A percentile compares a stretch with the other conserved stretches of the same genome.
Conservation (phyloP, 1,140 invertebrate species). For the Calephelis virginiensis region DNA sequence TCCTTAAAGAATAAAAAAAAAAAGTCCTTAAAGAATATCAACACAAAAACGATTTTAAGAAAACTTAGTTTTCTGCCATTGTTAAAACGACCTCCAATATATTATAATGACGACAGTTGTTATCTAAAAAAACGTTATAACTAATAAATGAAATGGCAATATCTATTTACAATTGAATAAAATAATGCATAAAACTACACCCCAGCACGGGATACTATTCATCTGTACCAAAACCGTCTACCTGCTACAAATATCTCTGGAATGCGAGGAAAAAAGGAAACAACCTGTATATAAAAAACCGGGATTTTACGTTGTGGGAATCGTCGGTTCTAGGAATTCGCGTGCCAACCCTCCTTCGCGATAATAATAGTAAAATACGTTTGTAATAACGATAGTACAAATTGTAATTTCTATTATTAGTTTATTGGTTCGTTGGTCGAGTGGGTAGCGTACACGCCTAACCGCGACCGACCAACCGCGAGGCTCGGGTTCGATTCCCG, state of each 20-base stretch:
- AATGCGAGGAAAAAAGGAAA: conserved; percentile 52
- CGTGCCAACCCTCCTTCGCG: conserved; percentile 54
- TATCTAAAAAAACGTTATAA: not conserved
- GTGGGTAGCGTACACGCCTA: not conserved
- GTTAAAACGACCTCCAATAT: too few relatives aligned
- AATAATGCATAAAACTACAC: conserved; percentile 19
- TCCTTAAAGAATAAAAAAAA: too few relatives aligned
- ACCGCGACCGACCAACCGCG: too few relatives aligned
- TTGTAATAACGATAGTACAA: not conserved
- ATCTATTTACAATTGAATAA: conserved; percentile 6
- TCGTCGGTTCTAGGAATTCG: conserved; percentile 52
- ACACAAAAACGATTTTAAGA: too few relatives aligned
- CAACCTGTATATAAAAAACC: conserved; percentile 55
- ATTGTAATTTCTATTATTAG: conserved; percentile 12
- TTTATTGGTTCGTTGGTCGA: conserved; percentile 6
- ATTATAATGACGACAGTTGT: not conserved
- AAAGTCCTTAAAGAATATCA: too few relatives aligned
- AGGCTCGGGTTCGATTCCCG: too few relatives aligned
- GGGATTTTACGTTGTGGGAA: conserved; percentile 55
- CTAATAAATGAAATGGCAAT: not conserved
- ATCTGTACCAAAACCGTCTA: conserved; percentile 25
- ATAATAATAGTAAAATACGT: conserved; percentile 13
- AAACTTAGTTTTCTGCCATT: too few relatives aligned
- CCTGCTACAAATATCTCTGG: conserved; percentile 59
- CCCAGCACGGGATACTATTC: not conserved